A percentile compares a stretch with the other conserved stretches of the same genome.
Evolutionary conservation across 2,113 vertebrate species (phyloP).

Genomic region (Brienomyrus brachyistius): DNA sequence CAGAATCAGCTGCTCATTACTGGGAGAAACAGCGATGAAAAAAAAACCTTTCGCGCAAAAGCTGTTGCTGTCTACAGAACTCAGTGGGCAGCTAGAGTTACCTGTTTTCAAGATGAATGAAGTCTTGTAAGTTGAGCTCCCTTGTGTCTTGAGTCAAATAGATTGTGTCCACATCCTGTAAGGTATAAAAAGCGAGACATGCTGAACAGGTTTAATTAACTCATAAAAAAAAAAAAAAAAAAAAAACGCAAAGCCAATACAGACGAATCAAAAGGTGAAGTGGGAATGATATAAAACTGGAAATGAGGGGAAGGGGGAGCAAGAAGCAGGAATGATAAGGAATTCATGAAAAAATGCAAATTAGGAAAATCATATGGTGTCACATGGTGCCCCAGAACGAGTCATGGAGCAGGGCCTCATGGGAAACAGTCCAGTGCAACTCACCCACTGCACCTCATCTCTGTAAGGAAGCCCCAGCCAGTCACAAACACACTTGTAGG

Average conservation of each 20-base stretch:
- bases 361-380: background rate
- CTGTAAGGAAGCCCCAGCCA: constrained; percentile 80
- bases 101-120: constrained; percentile 93
- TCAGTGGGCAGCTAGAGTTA: constrained; percentile 36
- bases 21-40: background rate
- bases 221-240: background rate
- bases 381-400: background rate
- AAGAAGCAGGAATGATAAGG: background rate
- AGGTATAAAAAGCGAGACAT: background rate
- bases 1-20: background rate
- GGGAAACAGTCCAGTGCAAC: constrained; percentile 40
- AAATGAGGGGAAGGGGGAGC: background rate
- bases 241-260: background rate
- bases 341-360: background rate
- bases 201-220: background rate
- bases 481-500: constrained; percentile 92
- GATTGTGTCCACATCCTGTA: constrained; percentile 94
- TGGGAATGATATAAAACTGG: background rate
- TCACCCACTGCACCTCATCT: constrained; percentile 95
- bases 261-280: background rate
- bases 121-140: constrained; percentile 91
- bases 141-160: constrained; percentile 90
- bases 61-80: background rate
- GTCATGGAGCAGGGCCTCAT: background rate
- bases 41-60: background rate